These are phyloP conservation scores for Linurgus olivaceus DNA, from an alignment of 2,797 vertebrate genomes.

Conservation along the genomic window DNA sequence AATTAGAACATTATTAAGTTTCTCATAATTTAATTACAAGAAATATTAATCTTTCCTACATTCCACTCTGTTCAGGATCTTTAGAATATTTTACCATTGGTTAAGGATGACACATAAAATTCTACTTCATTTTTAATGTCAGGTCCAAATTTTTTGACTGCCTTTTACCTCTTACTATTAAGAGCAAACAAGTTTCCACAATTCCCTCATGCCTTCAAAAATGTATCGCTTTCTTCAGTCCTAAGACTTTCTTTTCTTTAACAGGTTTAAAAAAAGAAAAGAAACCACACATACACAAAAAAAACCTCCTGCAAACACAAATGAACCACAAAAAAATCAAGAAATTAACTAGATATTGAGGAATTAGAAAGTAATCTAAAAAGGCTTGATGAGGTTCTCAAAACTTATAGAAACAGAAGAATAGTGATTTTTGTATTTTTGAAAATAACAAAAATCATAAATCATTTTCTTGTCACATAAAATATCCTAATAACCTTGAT, in stretches of 20 bases:
- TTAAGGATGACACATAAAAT: background rate
- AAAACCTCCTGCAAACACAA: background rate
- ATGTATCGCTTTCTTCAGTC: background rate
- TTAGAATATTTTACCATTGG: background rate
- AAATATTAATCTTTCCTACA: slow-evolving; percentile 2
- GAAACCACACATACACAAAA: background rate
- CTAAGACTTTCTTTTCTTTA: background rate
- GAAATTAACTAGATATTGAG: background rate
- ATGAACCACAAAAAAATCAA: background rate
- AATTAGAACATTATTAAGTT: slow-evolving; percentile 19
- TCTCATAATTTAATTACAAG: background rate
- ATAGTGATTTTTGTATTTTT: background rate
- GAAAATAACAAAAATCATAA: background rate
- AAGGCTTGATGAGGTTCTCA: background rate
- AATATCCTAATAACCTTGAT: background rate
- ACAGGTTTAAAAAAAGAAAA: background rate
- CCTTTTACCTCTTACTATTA: background rate
- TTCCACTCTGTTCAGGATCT: background rate
- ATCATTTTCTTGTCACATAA: background rate
- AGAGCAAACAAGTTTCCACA: background rate
- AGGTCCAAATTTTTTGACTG: background rate
- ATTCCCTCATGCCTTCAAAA: background rate
- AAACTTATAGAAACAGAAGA: background rate
- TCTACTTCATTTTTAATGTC: background rate
- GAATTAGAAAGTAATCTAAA: background rate